These are phyloP conservation scores for Pheosia gnoma DNA, from an alignment of 2,888 invertebrate genomes.

Conservation along the genomic window DNA sequence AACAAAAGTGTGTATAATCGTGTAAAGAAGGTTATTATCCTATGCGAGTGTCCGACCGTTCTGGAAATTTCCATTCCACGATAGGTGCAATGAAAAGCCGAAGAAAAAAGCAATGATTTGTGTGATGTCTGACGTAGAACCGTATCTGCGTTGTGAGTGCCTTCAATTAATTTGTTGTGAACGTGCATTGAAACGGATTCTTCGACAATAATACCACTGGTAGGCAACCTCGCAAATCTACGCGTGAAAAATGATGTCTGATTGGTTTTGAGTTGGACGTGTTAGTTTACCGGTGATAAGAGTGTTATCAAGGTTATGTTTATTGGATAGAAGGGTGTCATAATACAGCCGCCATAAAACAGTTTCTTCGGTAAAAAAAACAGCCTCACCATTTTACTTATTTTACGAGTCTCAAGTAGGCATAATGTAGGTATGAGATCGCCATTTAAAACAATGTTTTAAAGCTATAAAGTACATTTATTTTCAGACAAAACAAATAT, in stretches of 20 bases:
- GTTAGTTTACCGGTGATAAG: neutral
- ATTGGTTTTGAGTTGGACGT: neutral
- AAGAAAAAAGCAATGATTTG: neutral
- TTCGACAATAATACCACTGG: neutral
- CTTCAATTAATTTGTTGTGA: neutral
- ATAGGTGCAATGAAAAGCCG: conserved; percentile 31
- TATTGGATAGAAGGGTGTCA: neutral
- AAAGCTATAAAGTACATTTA: too few species aligned
- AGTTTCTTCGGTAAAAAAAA: too few species aligned
- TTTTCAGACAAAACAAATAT: too few species aligned
- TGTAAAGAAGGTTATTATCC: conserved; percentile 13
- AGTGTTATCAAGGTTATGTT: neutral
- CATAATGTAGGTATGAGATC: too few species aligned
- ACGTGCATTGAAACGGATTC: neutral
- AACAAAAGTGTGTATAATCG: conserved; percentile 30
- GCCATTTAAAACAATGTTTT: too few species aligned
- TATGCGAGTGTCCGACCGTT: conserved; percentile 21
- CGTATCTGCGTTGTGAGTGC: neutral
- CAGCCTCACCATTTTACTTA: too few species aligned
- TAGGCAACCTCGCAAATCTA: neutral
- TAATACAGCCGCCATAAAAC: too few species aligned
- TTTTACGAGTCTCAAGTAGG: too few species aligned
- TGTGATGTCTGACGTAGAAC: neutral
- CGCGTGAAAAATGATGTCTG: neutral
- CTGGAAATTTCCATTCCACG: conserved; percentile 48